Evolutionary conservation across 35 echinoderm and acorn worm genomes (phyloP).

Genomic region (Ophiothrix spiculata): DNA sequence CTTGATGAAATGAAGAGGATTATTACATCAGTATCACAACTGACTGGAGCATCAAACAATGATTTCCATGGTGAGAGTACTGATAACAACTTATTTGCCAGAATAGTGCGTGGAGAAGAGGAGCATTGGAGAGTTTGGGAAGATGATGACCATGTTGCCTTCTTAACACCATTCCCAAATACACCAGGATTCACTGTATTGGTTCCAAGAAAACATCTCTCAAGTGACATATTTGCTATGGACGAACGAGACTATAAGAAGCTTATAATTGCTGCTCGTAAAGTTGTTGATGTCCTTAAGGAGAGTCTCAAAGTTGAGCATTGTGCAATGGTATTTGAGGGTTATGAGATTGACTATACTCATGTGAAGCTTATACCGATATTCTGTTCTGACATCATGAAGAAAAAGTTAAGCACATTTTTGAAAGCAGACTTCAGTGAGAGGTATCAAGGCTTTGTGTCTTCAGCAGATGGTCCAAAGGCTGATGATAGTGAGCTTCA

Average conservation of each 20-base stretch:
- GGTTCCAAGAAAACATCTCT: neutral
- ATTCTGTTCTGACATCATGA: neutral
- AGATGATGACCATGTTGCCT: slow-evolving; percentile 5
- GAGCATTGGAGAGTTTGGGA: neutral
- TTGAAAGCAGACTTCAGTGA: neutral
- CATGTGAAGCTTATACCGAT: neutral
- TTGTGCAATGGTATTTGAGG: neutral
- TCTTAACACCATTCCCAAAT: neutral
- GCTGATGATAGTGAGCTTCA: slow-evolving; percentile 3
- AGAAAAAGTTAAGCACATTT: neutral
- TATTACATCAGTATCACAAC: neutral
- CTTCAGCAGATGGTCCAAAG: neutral
- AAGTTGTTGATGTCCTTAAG: neutral
- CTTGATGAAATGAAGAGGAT: neutral
- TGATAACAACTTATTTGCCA: neutral
- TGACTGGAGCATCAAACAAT: neutral
- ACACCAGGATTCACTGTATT: neutral
- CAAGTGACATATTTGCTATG: neutral
- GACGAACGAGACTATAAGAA: neutral
- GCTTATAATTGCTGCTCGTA: neutral
- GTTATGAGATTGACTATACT: neutral
- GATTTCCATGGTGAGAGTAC: neutral
- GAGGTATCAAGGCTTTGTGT: neutral
- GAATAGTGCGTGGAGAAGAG: neutral
- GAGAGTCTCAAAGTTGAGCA: neutral